These are phyloP conservation scores for Listronotus bonariensis DNA, from an alignment of 1,140 invertebrate genomes.

Conservation along the genomic window DNA sequence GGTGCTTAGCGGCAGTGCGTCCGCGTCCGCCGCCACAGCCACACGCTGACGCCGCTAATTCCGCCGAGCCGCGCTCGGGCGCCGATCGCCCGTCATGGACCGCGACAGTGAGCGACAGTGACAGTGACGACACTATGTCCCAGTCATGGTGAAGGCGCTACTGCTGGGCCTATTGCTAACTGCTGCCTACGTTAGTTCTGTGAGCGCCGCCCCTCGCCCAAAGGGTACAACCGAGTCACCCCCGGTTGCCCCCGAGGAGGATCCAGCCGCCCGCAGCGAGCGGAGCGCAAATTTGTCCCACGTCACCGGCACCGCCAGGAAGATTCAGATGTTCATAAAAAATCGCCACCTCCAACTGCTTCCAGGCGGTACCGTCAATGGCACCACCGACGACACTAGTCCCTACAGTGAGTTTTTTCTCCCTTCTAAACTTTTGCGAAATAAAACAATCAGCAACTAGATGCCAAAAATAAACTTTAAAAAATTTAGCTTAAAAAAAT, in stretches of 20 bases:
- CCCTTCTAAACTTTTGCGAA: background rate
- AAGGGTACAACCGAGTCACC: slow-evolving; percentile 25
- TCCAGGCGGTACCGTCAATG: slow-evolving; percentile 79
- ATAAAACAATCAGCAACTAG: too few relatives aligned
- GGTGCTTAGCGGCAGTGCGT: slow-evolving; percentile 40
- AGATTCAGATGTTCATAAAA: slow-evolving; percentile 80
- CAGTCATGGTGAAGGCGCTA: slow-evolving; percentile 57
- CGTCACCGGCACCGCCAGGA: slow-evolving; percentile 71
- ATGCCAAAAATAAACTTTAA: too few relatives aligned
- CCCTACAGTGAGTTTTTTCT: slow-evolving; percentile 75
- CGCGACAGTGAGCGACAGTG: slow-evolving; percentile 48
- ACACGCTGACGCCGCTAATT: slow-evolving; percentile 44
- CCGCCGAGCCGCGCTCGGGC: slow-evolving; percentile 20
- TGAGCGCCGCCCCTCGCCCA: slow-evolving; percentile 46
- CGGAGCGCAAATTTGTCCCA: slow-evolving; percentile 76
- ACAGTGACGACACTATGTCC: slow-evolving; percentile 53
- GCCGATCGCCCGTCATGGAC: slow-evolving; percentile 13
- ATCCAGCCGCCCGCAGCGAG: slow-evolving; percentile 58
- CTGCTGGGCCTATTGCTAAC: slow-evolving; percentile 53
- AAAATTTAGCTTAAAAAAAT: too few relatives aligned
- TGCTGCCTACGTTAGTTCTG: slow-evolving; percentile 53
- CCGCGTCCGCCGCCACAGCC: slow-evolving; percentile 40
- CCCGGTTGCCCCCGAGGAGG: slow-evolving; percentile 41
- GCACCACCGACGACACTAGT: slow-evolving; percentile 73
- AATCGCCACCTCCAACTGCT: slow-evolving; percentile 77